These are phyloP conservation scores for Podabrus alpinus DNA, from an alignment of 2,888 invertebrate species.

Conservation along the genomic window DNA sequence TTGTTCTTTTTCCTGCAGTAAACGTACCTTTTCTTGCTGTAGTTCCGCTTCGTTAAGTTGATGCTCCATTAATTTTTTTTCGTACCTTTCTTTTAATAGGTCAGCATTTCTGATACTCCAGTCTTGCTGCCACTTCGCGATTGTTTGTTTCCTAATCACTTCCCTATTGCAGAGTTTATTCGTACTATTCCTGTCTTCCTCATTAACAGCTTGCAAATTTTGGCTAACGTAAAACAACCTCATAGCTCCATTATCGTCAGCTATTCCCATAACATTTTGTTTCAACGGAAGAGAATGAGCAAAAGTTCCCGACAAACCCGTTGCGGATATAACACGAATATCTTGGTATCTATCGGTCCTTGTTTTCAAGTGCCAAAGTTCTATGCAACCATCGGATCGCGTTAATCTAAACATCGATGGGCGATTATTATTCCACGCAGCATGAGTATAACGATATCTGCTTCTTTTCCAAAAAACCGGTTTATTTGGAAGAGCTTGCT, in stretches of 20 bases:
- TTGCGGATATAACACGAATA: constrained; percentile 54
- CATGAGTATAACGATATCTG: constrained; percentile 62
- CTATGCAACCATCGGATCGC: constrained; percentile 59
- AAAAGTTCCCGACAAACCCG: background rate
- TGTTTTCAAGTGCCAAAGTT: background rate
- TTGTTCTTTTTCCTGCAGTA: constrained; percentile 40
- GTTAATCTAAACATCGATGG: constrained; percentile 67
- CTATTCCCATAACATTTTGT: constrained; percentile 68
- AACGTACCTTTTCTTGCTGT: constrained; percentile 58
- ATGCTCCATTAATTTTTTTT: constrained; percentile 49
- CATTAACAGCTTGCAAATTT: constrained; percentile 46
- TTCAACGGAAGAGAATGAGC: constrained; percentile 60
- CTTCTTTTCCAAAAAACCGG: constrained; percentile 72
- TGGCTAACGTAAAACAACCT: constrained; percentile 61
- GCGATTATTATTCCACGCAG: constrained; percentile 75
- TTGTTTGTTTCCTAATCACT: constrained; percentile 58
- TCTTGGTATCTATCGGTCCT: background rate
- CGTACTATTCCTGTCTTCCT: constrained; percentile 42
- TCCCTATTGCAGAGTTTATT: constrained; percentile 60
- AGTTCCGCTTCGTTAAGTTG: constrained; percentile 47
- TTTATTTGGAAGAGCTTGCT: constrained; percentile 62
- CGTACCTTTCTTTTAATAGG: constrained; percentile 47
- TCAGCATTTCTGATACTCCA: constrained; percentile 60
- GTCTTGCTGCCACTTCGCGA: constrained; percentile 64
- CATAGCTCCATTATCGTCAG: constrained; percentile 70